Evolutionary conservation across 2,797 vertebrate genomes (phyloP).

Genomic region (Enteromius viviparus): DNA sequence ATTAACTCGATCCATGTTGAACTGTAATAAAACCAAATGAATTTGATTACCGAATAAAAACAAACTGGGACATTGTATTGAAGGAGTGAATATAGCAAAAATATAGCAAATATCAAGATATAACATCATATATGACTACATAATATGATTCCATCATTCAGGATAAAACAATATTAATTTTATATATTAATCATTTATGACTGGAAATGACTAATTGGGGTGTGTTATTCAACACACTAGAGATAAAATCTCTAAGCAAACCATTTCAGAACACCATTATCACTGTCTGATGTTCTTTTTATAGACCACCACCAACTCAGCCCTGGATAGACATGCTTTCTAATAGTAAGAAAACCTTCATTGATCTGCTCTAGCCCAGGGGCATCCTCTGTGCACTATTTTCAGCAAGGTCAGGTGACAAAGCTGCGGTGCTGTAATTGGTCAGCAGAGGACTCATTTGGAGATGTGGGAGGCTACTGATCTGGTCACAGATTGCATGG

Average conservation of each 20-base stretch:
- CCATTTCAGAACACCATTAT: background rate
- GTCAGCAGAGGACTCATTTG: constrained; percentile 18
- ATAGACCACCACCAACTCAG: constrained; percentile 8
- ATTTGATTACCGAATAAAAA: constrained; percentile 1
- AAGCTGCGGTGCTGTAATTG: constrained; percentile 26
- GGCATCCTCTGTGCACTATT: constrained; percentile 55
- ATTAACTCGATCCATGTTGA: constrained; percentile 87
- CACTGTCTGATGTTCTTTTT: constrained; percentile 29
- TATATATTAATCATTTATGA: background rate
- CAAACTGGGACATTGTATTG: background rate
- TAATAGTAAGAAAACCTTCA: constrained; percentile 52
- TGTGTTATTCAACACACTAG: background rate
- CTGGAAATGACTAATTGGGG: background rate
- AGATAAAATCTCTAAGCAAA: background rate
- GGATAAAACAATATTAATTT: background rate
- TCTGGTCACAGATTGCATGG: constrained; percentile 46
- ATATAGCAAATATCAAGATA: background rate
- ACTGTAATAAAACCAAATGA: constrained; percentile 71
- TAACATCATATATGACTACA: background rate
- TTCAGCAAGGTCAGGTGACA: constrained; percentile 58
- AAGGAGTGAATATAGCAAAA: background rate
- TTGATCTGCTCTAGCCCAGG: constrained; percentile 60
- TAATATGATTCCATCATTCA: background rate
- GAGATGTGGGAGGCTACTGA: constrained; percentile 60
- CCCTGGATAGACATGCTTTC: constrained; percentile 17